Base-by-base conservation (phyloP, 2,888 invertebrate genomes). In the Amiota communis region DNA sequence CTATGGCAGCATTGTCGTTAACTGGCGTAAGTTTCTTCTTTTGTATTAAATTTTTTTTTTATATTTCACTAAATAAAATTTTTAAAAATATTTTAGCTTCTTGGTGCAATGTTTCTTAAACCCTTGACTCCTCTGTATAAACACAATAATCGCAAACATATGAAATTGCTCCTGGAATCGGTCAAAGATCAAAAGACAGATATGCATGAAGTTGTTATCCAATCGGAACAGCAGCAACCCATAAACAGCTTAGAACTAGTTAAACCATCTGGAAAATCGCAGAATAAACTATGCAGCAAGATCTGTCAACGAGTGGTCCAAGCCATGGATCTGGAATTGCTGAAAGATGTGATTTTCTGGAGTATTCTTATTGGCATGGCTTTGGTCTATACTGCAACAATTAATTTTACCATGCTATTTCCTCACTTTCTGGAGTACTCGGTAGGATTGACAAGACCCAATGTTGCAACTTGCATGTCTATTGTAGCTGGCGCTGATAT, bases 381-480 rank as follows among this genome's bases (percentile, higher is more conserved):
- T 0, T 85, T 94, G 36, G 92, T 92, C 8, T 93, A 94, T 70
- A 93, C 93, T 9, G 93, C 94, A 0, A 92, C 93, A 67, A 92
- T 93, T 72, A 93, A 93, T 83, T 95, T 94, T 83, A 93, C 93
- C 75, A 92, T 94, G 91, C 89, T 94, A 53, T 93, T 91, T 79
- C 94, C 94, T 8, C 92, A 93, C 81, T 94, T 93, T 84, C 89
- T 95, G 51, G 73, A 87, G 81, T 80, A 88, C 36, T 86, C 89
- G 1, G 87, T 87, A 12, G 82, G 86, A 2, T 84, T 92, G 12
- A 87, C 88, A 9, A 88, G 90, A 72, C 88, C 91, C 67, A 90
- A 93, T 78, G 93, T 93, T 3, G 94, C 94, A 1, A 89, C 90
- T 59, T 94, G 94, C 77, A 93, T 94, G 93, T 94, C 94, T n/a